Conservation (phyloP, 2,113 vertebrate species). For the Catagonus wagneri region DNA sequence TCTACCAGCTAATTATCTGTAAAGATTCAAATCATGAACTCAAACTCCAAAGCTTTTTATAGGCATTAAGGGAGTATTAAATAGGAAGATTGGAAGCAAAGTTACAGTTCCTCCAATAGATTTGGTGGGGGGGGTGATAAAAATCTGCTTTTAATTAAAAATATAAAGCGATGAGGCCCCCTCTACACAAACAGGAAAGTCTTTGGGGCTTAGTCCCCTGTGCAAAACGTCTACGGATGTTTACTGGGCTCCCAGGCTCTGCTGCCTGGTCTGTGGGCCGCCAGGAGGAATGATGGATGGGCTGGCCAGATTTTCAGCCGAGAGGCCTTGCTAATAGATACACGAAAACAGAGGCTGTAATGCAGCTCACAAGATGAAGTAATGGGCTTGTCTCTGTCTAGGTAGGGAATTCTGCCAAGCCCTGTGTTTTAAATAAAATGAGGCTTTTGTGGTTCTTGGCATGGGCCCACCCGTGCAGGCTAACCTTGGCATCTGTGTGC, state of each 20-base stretch:
- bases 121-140: constrained; percentile 63
- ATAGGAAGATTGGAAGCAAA: constrained; percentile 82
- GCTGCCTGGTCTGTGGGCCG: constrained; percentile 39
- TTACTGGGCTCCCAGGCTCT: neutral
- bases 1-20: constrained; percentile 76
- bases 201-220: neutral
- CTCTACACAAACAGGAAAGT: constrained; percentile 16
- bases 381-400: constrained; percentile 77
- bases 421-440: constrained; percentile 84
- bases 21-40: constrained; percentile 81
- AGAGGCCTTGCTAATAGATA: constrained; percentile 82
- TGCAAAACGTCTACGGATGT: neutral
- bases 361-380: constrained; percentile 84
- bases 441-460: constrained; percentile 71
- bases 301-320: constrained; percentile 74
- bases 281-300: constrained; percentile 77
- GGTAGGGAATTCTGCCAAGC: constrained; percentile 77
- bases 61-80: constrained; percentile 84
- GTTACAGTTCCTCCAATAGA: constrained; percentile 81
- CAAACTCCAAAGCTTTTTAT: constrained; percentile 82
- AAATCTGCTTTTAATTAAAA: constrained; percentile 87
- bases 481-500: constrained; percentile 61
- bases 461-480: neutral
- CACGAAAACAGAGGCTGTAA: constrained; percentile 76
- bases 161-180: constrained; percentile 71